Evolutionary conservation across 2,888 invertebrate genomes (phyloP).

Genomic region (Leucophenga montana): DNA sequence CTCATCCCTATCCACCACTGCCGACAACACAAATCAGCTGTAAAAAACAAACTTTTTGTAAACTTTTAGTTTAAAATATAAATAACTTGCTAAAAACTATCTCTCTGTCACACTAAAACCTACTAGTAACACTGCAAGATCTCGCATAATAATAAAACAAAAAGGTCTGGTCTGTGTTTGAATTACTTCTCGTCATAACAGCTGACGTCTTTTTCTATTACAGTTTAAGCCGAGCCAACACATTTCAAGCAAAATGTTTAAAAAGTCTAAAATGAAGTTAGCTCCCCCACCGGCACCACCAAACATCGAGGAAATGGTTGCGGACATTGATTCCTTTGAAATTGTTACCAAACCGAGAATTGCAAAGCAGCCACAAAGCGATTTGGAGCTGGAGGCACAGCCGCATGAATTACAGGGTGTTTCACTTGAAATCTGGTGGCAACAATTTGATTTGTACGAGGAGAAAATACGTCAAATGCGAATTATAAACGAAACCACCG

Average conservation of each 20-base stretch:
- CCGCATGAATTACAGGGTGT: conserved; percentile 48
- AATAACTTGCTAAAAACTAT: not conserved
- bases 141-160: too few relatives aligned
- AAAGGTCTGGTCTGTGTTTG: too few relatives aligned
- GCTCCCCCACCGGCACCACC: conserved; percentile 64
- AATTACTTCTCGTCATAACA: too few relatives aligned
- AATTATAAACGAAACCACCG: conserved; percentile 57
- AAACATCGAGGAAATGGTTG: conserved; percentile 62
- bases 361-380: conserved; percentile 1
- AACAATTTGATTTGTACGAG: conserved; percentile 68
- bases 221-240: not conserved
- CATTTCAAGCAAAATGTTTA: conserved; percentile 54
- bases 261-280: conserved; percentile 53
- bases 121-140: too few relatives aligned
- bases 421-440: conserved; percentile 67
- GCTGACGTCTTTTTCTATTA: conserved; percentile 32
- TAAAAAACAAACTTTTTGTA: not conserved
- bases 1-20: too few relatives aligned
- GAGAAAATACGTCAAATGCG: conserved; percentile 63
- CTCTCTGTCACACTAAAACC: too few relatives aligned
- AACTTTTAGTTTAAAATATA: not conserved
- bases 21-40: not conserved
- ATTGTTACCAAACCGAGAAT: conserved; percentile 36
- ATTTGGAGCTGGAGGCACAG: conserved; percentile 41
- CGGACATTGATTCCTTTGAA: conserved; percentile 69